Conservation (phyloP, 64 coral and sea anemone species). For the Actinia equina region DNA sequence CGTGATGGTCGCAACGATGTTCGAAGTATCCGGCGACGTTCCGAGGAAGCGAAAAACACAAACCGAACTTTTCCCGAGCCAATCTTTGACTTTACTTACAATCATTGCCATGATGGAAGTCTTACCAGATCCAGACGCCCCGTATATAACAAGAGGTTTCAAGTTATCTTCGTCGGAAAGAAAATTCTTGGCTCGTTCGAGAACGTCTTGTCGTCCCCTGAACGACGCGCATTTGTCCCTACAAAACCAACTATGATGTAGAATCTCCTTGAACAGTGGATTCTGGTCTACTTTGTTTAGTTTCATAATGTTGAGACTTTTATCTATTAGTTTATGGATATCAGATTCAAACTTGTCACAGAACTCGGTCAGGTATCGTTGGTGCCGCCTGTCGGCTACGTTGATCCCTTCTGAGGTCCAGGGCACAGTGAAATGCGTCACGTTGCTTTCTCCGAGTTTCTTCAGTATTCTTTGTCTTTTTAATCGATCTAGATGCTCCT, state of each 20-base stretch:
- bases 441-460: conserved; percentile 59
- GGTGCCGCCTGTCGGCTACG: conserved; percentile 58
- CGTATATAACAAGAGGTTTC: conserved; percentile 64
- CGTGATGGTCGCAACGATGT: conserved; percentile 50
- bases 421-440: conserved; percentile 61
- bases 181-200: conserved; percentile 35
- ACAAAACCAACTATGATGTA: conserved; percentile 86
- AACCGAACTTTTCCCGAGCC: conserved; percentile 68
- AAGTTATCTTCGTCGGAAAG: conserved; percentile 17
- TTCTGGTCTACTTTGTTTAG: conserved; percentile 42
- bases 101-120: conserved; percentile 81
- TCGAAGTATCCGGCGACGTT: conserved; percentile 74
- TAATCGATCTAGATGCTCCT: conserved; percentile 46
- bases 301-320: conserved; percentile 40
- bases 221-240: conserved; percentile 73
- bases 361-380: conserved; percentile 57
- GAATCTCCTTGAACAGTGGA: conserved; percentile 63
- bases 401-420: conserved; percentile 83
- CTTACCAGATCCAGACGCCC: conserved; percentile 78
- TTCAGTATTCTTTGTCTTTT: conserved; percentile 64
- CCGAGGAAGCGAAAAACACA: conserved; percentile 83
- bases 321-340: conserved; percentile 58
- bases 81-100: conserved; percentile 47
- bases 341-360: conserved; percentile 73
- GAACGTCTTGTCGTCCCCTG: conserved; percentile 65